phyloP scores from a whole-genome alignment of 2,888 invertebrate species.

The Blera fallax region DNA sequence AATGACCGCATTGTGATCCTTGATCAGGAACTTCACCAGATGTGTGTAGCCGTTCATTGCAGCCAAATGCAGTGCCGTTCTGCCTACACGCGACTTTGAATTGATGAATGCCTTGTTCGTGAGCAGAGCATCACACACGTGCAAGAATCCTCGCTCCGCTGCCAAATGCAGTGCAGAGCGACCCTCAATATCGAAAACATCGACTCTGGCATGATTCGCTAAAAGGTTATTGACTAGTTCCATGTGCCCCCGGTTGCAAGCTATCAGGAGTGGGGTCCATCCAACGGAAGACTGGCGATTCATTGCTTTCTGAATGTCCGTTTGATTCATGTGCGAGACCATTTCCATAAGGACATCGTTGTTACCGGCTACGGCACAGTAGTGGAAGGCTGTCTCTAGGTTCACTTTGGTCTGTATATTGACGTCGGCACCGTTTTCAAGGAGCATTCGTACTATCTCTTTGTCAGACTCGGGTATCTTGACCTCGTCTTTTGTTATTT shows the following conservation, averaged over 20 bases:
- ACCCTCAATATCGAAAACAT: conserved; percentile 98
- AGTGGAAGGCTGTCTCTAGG: conserved; percentile 97
- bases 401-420: conserved; percentile 91
- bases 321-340: conserved; percentile 93
- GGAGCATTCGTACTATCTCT: conserved; percentile 93
- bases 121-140: conserved; percentile 94
- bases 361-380: conserved; percentile 96
- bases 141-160: conserved; percentile 95
- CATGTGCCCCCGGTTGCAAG: conserved; percentile 97
- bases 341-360: conserved; percentile 97
- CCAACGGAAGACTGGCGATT: conserved; percentile 97
- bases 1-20: conserved; percentile 96
- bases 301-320: conserved; percentile 95
- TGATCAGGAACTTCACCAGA: conserved; percentile 94
- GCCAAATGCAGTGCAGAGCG: conserved; percentile 97
- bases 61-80: conserved; percentile 98
- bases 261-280: conserved; percentile 98
- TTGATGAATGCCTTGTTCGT: conserved; percentile 99
- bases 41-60: conserved; percentile 98
- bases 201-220: conserved; percentile 97
- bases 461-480: conserved; percentile 88
- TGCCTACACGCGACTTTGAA: conserved; percentile 97
- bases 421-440: conserved; percentile 96
- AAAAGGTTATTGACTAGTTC: conserved; percentile 95
- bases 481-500: conserved; percentile 92